Evolutionary conservation across 92 coral and sea anemone species (phyloP).

Genomic region (Actinernus sp.): DNA sequence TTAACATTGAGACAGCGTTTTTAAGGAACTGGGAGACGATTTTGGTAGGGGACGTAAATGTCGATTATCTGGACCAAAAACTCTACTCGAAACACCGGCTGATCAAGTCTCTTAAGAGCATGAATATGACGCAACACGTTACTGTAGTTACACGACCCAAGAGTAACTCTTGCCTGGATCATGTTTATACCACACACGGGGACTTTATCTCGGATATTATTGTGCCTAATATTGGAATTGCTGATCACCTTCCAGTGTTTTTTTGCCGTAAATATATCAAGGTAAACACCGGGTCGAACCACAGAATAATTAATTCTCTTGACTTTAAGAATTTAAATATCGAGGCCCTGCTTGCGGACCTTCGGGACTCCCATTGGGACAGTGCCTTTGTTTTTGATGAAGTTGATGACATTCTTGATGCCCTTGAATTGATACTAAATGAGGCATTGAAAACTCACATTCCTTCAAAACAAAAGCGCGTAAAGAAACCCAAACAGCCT

Average conservation of each 20-base stretch:
- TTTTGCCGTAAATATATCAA: conserved; percentile 37
- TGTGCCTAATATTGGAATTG: conserved; percentile 27
- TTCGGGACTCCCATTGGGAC: conserved; percentile 20
- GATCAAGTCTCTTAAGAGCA: conserved; percentile 44
- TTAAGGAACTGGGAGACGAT: conserved; percentile 21
- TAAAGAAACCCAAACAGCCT: conserved; percentile 23
- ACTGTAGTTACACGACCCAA: conserved; percentile 42
- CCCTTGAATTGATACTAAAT: conserved; percentile 30
- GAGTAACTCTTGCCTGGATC: conserved; percentile 56
- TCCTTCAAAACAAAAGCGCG: conserved; percentile 31
- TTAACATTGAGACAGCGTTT: conserved; percentile 13
- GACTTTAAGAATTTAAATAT: conserved; percentile 40
- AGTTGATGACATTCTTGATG: too few relatives aligned
- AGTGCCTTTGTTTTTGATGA: conserved; percentile 23
- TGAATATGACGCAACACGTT: conserved; percentile 51
- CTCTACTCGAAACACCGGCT: conserved; percentile 44
- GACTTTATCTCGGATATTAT: conserved; percentile 15
- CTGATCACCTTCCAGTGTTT: conserved; percentile 53
- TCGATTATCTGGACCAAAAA: conserved; percentile 24
- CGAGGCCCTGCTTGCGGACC: conserved; percentile 7
- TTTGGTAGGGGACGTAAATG: conserved; percentile 45
- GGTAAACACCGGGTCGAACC: conserved; percentile 1
- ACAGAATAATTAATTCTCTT: conserved; percentile 18
- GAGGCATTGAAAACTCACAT: conserved; percentile 20
- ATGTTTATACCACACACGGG: conserved; percentile 38